Evolutionary conservation across 2,888 invertebrate species (phyloP), one percentile per base, ranked within the genome.

Genomic region (Acronicta alni): DNA sequence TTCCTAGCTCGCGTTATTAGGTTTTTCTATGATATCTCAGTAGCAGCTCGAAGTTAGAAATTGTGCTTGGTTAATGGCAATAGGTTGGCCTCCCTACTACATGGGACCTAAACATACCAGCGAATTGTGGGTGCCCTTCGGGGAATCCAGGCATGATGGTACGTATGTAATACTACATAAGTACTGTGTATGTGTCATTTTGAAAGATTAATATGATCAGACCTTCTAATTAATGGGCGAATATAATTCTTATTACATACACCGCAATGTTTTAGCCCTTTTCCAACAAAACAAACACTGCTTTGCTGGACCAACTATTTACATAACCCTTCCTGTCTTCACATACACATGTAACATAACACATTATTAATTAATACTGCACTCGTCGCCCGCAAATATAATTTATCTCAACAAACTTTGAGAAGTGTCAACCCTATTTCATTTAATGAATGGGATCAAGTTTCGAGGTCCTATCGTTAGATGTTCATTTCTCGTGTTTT

Each of bases 401-500:
- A 80, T 79, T 80, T 76, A 77, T 80, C 74, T 67, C 48, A 12
- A 38, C 77, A 59, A 80, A 84, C 78, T 86, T 82, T 69, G 73
- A 58, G 57, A 84, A 84, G 73, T 84, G 87, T 87, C 86, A 85
- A 88, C 87, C 87, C 85, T 85, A 81, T 84, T 86, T 86, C 65
- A 81, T 82, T 74, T 82, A 83, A 83, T 81, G 61, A 79, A 82
- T 79, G 71, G 69, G 70, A 80, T 79, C 65, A 77, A 75, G 68
- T 76, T 77, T 58, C 53, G 54, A 59, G 30, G 46, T 47, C 54
- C 59, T 66, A 71, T 72, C 65, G 56, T 79, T 70, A 63, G 47
- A 67, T 67, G 53, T 70, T 74, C 70, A 64, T 67, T 56, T 32
- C n/a, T 16, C 57, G 54, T 69, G 51, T 70, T 68, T 20, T 46